Conservation (phyloP, 2,113 vertebrate species). For the Sclerurus mexicanus region DNA sequence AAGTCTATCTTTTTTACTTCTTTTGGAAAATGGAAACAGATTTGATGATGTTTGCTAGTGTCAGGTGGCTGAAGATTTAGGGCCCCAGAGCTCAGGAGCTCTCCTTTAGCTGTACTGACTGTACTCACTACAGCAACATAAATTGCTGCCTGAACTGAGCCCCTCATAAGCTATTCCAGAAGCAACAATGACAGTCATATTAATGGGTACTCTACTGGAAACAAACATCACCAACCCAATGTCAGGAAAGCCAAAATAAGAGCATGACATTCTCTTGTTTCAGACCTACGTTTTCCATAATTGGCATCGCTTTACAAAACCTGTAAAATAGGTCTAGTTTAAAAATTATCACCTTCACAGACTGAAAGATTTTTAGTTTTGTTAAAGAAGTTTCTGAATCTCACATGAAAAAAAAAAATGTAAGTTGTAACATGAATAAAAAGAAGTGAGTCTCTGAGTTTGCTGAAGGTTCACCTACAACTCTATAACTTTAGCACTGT, state of each 20-base stretch:
- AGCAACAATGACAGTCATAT: neutral
- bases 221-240: neutral
- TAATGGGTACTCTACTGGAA: neutral
- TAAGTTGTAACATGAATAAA: neutral
- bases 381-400: neutral
- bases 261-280: neutral
- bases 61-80: constrained; percentile 48
- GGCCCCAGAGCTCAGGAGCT: neutral
- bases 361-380: neutral
- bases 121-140: neutral
- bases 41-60: neutral
- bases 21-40: neutral
- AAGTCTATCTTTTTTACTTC: neutral
- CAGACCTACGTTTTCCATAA: neutral
- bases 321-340: neutral
- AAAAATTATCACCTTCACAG: neutral
- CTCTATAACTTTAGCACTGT: neutral
- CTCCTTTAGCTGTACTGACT: neutral
- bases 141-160: neutral
- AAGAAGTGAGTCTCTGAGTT: neutral
- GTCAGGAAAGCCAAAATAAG: neutral
- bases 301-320: neutral
- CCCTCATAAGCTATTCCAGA: neutral
- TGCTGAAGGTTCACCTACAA: neutral
- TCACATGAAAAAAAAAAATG: neutral